These are phyloP conservation scores for Oedothorax gibbosus DNA, from an alignment of 1,140 invertebrate genomes.

Conservation along the genomic window DNA sequence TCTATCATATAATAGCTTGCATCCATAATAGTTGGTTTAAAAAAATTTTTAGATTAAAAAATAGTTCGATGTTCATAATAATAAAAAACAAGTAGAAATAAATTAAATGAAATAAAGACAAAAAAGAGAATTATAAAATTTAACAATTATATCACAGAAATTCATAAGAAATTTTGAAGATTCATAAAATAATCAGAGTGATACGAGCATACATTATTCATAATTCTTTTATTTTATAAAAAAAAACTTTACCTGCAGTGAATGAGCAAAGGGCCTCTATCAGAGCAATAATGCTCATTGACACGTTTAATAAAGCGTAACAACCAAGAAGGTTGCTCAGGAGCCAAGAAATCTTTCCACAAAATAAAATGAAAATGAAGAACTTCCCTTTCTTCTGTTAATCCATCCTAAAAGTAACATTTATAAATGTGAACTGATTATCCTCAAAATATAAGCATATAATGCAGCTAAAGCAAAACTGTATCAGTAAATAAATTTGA, in stretches of 20 bases:
- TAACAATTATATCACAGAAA: too few species aligned
- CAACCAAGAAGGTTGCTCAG: conserved; percentile 90
- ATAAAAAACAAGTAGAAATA: too few species aligned
- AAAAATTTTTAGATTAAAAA: too few species aligned
- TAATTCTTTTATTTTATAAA: conserved; percentile 1
- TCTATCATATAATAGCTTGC: too few species aligned
- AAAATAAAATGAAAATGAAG: conserved; percentile 95
- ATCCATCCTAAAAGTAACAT: conserved; percentile 53
- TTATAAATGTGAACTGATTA: background rate
- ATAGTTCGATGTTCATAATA: too few species aligned
- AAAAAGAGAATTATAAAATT: too few species aligned
- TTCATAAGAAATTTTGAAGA: too few species aligned
- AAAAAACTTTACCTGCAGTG: conserved; percentile 57
- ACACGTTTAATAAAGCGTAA: conserved; percentile 90
- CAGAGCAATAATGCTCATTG: conserved; percentile 86
- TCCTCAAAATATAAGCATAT: background rate
- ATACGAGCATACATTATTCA: too few species aligned
- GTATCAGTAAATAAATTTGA: background rate
- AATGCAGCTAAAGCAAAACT: background rate
- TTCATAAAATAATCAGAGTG: too few species aligned
- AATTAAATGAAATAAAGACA: too few species aligned
- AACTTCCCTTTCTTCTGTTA: conserved; percentile 73
- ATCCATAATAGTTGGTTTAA: too few species aligned
- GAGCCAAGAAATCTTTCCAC: conserved; percentile 95
- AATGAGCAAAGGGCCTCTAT: conserved; percentile 86